Base-by-base conservation (phyloP, 1,140 invertebrate genomes). In the Apis dorsata region DNA sequence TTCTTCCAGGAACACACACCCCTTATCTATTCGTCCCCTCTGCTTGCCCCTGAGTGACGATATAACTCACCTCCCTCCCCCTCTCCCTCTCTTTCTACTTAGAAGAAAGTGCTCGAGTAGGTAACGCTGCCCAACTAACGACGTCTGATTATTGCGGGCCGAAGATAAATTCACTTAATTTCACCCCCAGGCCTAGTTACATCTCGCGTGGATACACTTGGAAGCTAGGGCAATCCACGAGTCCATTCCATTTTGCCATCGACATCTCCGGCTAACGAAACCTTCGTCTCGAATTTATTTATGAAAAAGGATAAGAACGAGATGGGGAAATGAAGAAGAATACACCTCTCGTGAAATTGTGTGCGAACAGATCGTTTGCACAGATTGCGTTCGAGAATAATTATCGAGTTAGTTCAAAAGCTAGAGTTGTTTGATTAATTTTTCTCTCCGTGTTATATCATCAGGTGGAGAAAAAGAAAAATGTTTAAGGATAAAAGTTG, bases 91-190 rank as follows among this genome's bases (percentile, higher is more conserved):
- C 65, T 66, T 8, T 55, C 73, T 81, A 66, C 34, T 51, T 51
- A 2, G 34, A 81, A 59, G 51, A 53, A 57, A n/a, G 57, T 84
- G 68, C 63, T 53, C 59, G 12, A 55, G 13, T 15, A 13, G 55
- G 21, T 59, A 57, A n/a, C 71, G n/a, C 70, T 57, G 63, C 60
- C 51, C 5, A 81, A 88, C 86, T 90, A 90, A 91, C 90, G 81
- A 87, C 84, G 81, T 71, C 89, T 88, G 89, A 91, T 91, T 90
- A 92, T 90, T 89, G 89, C 87, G 85, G 72, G 70, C 78, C 65
- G 81, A 81, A 89, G 90, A 91, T 91, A 90, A 89, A 90, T 89
- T 89, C 79, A 85, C 83, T 90, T 90, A 90, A 91, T 90, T 89
- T 88, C 83, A 87, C 81, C 75, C 69, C 11, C 60, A 68, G 83